Conservation (phyloP, 2,888 invertebrate genomes). For the Hemicrepidius hirtus region DNA sequence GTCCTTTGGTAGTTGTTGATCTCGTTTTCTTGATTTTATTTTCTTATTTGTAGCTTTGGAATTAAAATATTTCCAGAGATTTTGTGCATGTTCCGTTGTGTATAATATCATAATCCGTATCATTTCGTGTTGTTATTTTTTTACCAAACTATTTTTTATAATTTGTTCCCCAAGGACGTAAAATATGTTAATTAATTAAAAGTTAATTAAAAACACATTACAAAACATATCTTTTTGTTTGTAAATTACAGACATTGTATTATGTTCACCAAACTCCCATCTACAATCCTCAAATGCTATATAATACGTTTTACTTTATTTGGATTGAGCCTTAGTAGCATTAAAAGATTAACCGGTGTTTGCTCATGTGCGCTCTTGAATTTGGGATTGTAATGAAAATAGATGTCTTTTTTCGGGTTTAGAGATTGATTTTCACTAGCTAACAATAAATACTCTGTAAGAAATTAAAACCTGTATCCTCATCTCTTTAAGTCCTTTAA, state of each 20-base stretch:
- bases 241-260: background rate
- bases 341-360: constrained; percentile 19
- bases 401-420: background rate
- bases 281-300: constrained; percentile 13
- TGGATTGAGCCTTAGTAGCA: background rate
- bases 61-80: no score
- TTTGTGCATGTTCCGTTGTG: no score
- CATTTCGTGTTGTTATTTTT: no score
- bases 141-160: no score
- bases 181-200: no score
- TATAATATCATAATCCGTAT: no score
- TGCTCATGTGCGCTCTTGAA: constrained; percentile 7
- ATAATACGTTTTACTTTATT: constrained; percentile 11
- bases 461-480: background rate
- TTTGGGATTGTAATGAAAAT: constrained; percentile 2
- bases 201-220: background rate
- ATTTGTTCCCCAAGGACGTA: no score
- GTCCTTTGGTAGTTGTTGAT: no score
- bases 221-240: background rate
- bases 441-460: background rate
- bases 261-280: constrained; percentile 9
- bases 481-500: no score
- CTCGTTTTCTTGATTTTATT: no score
- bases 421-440: background rate
- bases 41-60: no score